Conservation (phyloP, 2,113 vertebrate genomes). For the Channa argus region DNA sequence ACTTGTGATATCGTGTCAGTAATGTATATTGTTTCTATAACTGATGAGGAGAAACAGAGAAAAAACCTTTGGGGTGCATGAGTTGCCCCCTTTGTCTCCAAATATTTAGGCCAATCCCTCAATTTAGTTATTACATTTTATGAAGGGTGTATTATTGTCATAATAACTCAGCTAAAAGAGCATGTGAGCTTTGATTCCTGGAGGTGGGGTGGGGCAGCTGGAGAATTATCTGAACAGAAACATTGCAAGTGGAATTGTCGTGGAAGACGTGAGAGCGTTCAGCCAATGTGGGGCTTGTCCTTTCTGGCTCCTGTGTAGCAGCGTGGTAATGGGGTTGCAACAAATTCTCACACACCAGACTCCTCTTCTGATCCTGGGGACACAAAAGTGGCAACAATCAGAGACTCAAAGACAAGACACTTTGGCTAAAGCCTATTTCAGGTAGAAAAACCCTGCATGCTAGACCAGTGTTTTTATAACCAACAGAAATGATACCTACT, state of each 20-base stretch:
- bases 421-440: too few species aligned
- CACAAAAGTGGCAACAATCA: constrained; percentile 52
- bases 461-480: background rate
- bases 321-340: constrained; percentile 81
- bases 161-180: constrained; percentile 10
- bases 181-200: constrained; percentile 55
- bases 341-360: constrained; percentile 88
- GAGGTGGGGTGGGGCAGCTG: constrained; percentile 43
- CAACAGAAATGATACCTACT: background rate
- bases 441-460: too few species aligned
- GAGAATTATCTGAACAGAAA: constrained; percentile 58
- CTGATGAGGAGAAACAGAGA: constrained; percentile 42
- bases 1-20: constrained; percentile 38
- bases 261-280: constrained; percentile 67
- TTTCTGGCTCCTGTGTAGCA: constrained; percentile 82
- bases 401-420: too few species aligned
- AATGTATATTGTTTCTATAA: constrained; percentile 49
- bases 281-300: constrained; percentile 73
- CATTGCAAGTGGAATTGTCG: constrained; percentile 79
- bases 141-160: background rate
- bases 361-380: constrained; percentile 91
- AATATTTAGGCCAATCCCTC: constrained; percentile 18
- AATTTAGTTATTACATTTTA: constrained; percentile 1
- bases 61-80: background rate
- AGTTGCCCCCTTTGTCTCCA: constrained; percentile 40